phyloP scores from a whole-genome alignment of 2,113 vertebrate species.

The Centropus bengalensis region DNA sequence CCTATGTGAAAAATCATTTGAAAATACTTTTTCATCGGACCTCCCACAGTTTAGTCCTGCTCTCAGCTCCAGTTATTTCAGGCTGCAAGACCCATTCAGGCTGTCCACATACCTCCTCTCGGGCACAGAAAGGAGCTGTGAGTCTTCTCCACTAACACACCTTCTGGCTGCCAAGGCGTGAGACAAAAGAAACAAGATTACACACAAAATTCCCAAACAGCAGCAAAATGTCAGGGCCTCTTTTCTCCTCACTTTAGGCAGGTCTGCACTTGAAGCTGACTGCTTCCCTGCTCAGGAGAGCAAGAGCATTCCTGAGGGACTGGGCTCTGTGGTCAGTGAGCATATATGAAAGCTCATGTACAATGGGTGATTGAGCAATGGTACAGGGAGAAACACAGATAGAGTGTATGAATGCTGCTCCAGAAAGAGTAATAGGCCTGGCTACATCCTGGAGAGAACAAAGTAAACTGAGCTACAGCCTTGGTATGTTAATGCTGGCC shows the following conservation, averaged over 20 bases:
- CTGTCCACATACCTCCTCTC: conserved; percentile 58
- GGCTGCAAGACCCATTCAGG: neutral
- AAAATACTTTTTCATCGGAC: neutral
- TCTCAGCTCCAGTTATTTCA: neutral
- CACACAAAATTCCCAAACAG: neutral
- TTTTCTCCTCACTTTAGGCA: neutral
- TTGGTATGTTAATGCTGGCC: neutral
- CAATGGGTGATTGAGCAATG: neutral
- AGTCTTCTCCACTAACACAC: conserved; percentile 70
- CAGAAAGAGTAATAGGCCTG: neutral
- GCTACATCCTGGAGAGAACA: neutral
- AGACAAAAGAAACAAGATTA: neutral
- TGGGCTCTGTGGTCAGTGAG: neutral
- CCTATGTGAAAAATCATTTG: neutral
- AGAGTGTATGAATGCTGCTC: neutral
- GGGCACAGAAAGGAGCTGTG: conserved; percentile 64
- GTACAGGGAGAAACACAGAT: neutral
- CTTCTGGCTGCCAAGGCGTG: conserved; percentile 52
- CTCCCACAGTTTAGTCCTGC: neutral
- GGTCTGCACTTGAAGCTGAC: neutral
- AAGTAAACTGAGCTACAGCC: neutral
- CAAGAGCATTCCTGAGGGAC: neutral
- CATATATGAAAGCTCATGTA: neutral
- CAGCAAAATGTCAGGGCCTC: neutral
- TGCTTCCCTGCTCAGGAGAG: neutral